Base-by-base conservation (phyloP, 2,797 vertebrate genomes). In the Galago senegalensis region DNA sequence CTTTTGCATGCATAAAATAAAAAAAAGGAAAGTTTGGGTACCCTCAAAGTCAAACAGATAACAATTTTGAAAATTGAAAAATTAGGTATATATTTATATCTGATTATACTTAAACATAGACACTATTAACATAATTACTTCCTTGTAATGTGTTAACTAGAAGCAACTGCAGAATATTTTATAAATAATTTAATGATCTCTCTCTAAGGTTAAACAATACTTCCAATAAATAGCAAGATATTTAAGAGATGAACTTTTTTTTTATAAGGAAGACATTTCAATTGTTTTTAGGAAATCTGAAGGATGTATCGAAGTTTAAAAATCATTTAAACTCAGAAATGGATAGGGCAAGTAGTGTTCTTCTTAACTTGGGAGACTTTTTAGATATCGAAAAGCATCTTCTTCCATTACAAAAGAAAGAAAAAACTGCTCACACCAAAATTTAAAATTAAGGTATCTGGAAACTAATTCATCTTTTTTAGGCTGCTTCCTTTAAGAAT, bases 141-240 rank as follows among this genome's bases (percentile, higher is more conserved):
- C 67, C 43, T 70, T 75, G 83, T 89, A 91, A 95, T 76, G 13
- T 95, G 77, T 91, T 73, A 93, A 58, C 27, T 70, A 49, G 31
- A 90, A 16, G 37, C 85, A 69, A 88, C 93, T 95, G 84, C 0
- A 86, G 89, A 81, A 53, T 93, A 87, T 97, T 97, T 97, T 79
- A 97, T 98, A 98, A 98, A 98, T 98, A 98, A 85, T 76, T 97
- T 96, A 98, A 97, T 87, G 69, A 90, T 97, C 91, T 61, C 96
- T 97, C 91, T 97, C 87, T 77, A 96, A 97, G 97, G 56, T 89
- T 93, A 91, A 97, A 83, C 21, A 76, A 92, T 11, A 94, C 46
- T 84, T 70, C 63, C 46, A 94, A 98, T 98, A 98, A 98, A 98
- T 97, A 98, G 49, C 61, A 97, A 98, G 98, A 97, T 97, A 98